phyloP scores from a whole-genome alignment of 2,888 invertebrate species.

The Allygus modestus region DNA sequence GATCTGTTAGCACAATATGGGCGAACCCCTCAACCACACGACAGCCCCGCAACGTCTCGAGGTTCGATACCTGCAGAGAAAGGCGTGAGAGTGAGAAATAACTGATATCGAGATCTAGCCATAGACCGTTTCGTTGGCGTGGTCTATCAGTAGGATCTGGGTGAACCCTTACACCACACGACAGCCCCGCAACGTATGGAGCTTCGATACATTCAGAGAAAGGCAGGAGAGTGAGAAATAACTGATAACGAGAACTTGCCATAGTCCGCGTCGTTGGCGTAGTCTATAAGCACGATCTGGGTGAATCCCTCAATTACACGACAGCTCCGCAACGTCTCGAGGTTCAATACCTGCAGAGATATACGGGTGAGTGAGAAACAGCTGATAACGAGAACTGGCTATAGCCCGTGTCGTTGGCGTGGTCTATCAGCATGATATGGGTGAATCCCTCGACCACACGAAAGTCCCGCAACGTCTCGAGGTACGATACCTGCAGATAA shows the following conservation, averaged over 20 bases:
- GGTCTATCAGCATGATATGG: conserved; percentile 82
- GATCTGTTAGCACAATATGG: conserved; percentile 82
- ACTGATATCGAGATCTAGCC: too few relatives aligned
- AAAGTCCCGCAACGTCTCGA: conserved; percentile 22
- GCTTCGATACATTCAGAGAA: not conserved
- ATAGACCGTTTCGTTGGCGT: not conserved
- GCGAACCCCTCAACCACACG: conserved; percentile 86
- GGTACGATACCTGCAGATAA: not conserved
- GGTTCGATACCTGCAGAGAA: conserved; percentile 12
- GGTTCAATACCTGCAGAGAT: conserved; percentile 66
- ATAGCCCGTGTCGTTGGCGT: too few relatives aligned
- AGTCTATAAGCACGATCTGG: conserved; percentile 75
- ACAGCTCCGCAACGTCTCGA: conserved; percentile 81
- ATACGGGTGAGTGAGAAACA: too few relatives aligned
- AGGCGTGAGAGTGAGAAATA: too few relatives aligned
- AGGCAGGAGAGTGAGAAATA: too few relatives aligned
- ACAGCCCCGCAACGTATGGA: conserved; percentile 29
- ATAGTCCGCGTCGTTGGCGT: too few relatives aligned
- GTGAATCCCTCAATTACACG: conserved; percentile 81
- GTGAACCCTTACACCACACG: conserved; percentile 83
- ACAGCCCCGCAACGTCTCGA: conserved; percentile 39
- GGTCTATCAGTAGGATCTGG: conserved; percentile 40
- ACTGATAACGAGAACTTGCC: too few relatives aligned
- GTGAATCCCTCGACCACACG: conserved; percentile 86
- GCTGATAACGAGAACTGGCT: too few relatives aligned